These are phyloP conservation scores for Scaptomyza polygonia DNA, from an alignment of 2,888 invertebrate genomes.

Conservation along the genomic window DNA sequence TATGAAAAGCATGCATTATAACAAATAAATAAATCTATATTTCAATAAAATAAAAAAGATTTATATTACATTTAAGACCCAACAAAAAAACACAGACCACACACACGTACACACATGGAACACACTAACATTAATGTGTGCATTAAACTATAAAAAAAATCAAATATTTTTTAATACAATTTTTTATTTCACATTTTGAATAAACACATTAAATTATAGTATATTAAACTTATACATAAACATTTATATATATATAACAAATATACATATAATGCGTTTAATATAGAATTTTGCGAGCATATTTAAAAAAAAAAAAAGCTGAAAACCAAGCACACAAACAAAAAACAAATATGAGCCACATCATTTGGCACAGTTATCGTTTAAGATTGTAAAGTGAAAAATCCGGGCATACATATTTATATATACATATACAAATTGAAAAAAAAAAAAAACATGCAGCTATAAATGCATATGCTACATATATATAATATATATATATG, in stretches of 20 bases:
- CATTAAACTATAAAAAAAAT: slow-evolving; percentile 56
- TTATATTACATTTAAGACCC: slow-evolving; percentile 60
- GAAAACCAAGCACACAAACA: slow-evolving; percentile 64
- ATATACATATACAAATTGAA: slow-evolving; percentile 68
- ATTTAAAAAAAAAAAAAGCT: slow-evolving; percentile 60
- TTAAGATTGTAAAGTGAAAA: slow-evolving; percentile 73
- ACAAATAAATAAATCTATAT: slow-evolving; percentile 51
- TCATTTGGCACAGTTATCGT: slow-evolving; percentile 66
- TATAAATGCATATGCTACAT: slow-evolving; percentile 68
- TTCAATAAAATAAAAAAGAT: slow-evolving; percentile 33
- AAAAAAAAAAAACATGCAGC: slow-evolving; percentile 50
- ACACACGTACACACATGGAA: slow-evolving; percentile 39
- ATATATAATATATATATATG: slow-evolving; percentile 63
- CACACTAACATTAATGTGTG: slow-evolving; percentile 44
- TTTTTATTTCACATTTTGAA: slow-evolving; percentile 76
- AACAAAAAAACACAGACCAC: slow-evolving; percentile 25
- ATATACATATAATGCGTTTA: slow-evolving; percentile 59
- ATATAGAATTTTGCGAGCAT: slow-evolving; percentile 77
- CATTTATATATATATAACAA: slow-evolving; percentile 1
- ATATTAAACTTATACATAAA: slow-evolving; percentile 58
- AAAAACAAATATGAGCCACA: slow-evolving; percentile 49
- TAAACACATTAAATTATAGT: slow-evolving; percentile 72
- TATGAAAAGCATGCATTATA: slow-evolving; percentile 58
- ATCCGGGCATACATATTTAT: slow-evolving; percentile 76
- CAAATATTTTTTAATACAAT: slow-evolving; percentile 73